These are phyloP conservation scores for Betta splendens DNA, from an alignment of 2,797 vertebrate genomes.

Conservation along the genomic window DNA sequence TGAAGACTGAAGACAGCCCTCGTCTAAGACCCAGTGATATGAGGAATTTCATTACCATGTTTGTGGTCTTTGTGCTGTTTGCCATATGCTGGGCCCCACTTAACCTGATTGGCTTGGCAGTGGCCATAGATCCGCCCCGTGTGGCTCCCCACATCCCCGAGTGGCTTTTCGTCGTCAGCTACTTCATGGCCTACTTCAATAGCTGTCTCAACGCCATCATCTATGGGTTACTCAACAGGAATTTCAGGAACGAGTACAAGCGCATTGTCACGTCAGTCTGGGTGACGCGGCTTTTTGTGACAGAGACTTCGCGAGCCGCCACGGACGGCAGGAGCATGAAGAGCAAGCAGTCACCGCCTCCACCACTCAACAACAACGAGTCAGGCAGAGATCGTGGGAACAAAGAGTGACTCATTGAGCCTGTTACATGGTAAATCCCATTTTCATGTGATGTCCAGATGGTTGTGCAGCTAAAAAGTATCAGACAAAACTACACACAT, in stretches of 20 bases:
- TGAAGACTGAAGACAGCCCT: slow-evolving; percentile 78
- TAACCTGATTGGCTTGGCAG: slow-evolving; percentile 85
- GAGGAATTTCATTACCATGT: slow-evolving; percentile 87
- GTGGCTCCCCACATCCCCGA: slow-evolving; percentile 79
- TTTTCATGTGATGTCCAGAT: slow-evolving; percentile 54
- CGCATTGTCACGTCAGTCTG: slow-evolving; percentile 83
- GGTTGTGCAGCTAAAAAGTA: slow-evolving; percentile 63
- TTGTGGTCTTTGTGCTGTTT: slow-evolving; percentile 87
- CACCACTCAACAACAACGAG: slow-evolving; percentile 79
- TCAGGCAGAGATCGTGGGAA: slow-evolving; percentile 68
- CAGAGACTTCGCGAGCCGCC: slow-evolving; percentile 79
- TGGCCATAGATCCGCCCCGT: slow-evolving; percentile 79
- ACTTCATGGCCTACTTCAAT: slow-evolving; percentile 89
- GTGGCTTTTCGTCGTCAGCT: slow-evolving; percentile 85
- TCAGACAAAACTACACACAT: slow-evolving; percentile 48
- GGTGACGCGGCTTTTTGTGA: slow-evolving; percentile 80
- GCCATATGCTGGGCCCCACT: slow-evolving; percentile 88
- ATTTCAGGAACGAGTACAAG: slow-evolving; percentile 86
- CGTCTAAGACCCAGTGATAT: slow-evolving; percentile 82
- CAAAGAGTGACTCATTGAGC: slow-evolving; percentile 56
- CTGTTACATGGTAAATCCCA: slow-evolving; percentile 34
- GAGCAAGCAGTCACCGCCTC: slow-evolving; percentile 80
- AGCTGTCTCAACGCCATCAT: slow-evolving; percentile 87
- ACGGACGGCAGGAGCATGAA: slow-evolving; percentile 77
- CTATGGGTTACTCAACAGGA: slow-evolving; percentile 85